phyloP scores from a whole-genome alignment of 1,140 invertebrate genomes.

The Leptopilina boulardi region DNA sequence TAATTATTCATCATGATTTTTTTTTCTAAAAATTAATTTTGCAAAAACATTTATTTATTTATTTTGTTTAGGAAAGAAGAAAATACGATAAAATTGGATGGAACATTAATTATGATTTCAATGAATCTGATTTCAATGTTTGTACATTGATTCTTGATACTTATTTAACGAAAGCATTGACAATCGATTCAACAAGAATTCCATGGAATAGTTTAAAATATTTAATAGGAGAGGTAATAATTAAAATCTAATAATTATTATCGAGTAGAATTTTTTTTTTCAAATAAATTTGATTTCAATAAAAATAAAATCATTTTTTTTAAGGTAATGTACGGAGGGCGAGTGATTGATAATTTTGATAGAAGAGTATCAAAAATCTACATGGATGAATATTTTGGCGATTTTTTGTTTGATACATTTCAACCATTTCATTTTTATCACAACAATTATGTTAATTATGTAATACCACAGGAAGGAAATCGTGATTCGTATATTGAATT shows the following conservation, averaged over 20 bases:
- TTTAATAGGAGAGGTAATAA: conserved; percentile 88
- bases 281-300: conserved; percentile 27
- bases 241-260: background rate
- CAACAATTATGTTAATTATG: conserved; percentile 86
- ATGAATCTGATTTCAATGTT: conserved; percentile 93
- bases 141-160: conserved; percentile 89
- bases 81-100: conserved; percentile 96
- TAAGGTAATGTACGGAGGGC: conserved; percentile 94
- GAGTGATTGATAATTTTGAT: conserved; percentile 93
- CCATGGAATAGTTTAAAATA: conserved; percentile 95
- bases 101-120: conserved; percentile 96
- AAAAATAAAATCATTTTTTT: background rate
- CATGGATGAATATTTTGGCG: conserved; percentile 95
- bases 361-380: conserved; percentile 89
- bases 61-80: conserved; percentile 83
- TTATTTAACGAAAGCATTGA: conserved; percentile 84
- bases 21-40: conserved; percentile 23
- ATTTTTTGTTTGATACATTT: conserved; percentile 93
- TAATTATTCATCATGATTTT: conserved; percentile 59
- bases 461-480: conserved; percentile 83
- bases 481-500: conserved; percentile 83
- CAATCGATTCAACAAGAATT: conserved; percentile 79
- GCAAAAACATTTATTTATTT: background rate
- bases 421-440: conserved; percentile 93
- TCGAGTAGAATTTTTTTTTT: background rate